Base-by-base conservation (phyloP, 2,113 vertebrate species). In the Circaetus cinerascens region DNA sequence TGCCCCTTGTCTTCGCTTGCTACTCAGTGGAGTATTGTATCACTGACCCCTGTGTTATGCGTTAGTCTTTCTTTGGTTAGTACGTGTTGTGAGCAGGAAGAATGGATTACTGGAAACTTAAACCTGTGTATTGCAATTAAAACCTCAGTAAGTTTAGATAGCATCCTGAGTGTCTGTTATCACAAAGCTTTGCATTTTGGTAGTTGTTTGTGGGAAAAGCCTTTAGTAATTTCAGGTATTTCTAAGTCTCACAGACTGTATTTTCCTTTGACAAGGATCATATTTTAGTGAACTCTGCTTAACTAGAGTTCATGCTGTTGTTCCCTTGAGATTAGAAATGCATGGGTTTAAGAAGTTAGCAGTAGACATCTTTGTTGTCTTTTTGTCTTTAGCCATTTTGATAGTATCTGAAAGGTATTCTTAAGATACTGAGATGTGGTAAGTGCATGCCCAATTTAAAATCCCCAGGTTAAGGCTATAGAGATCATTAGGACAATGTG, bases 41-140 rank as follows among this genome's bases (percentile, higher is more conserved):
- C 15, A 19, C 56, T 57, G 60, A n/a, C 3, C 7, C 22, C 5
- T 38, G 71, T 40, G 26, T 69, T 50, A 17, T 0, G 0, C 11
- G 59, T 36, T 81, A 85, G 78, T 84, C 26, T 79, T 36, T 72
- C 11, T 63, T 78, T 67, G 29, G 9, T 64, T 68, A 75, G 30
- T 29, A 9, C 32, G 4, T 46, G n/a, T 12, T 91, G 53, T 41
- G 16, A 75, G 46, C 80, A 66, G 40, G 50, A 86, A 43, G 36
- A 79, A 53, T 11, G 13, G 21, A 7, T 68, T 64, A 50, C 45
- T 71, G 26, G 66, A 56, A 87, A 40, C 18, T 43, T 73, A 53
- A 88, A 93, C 36, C 25, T 69, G 29, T 85, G 56, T 60, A 12
- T 59, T 66, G 36, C 40, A 69, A 6, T 82, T 88, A 83, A 94